These are phyloP conservation scores for Struthio camelus DNA, from an alignment of 2,113 vertebrate genomes.

Conservation along the genomic window DNA sequence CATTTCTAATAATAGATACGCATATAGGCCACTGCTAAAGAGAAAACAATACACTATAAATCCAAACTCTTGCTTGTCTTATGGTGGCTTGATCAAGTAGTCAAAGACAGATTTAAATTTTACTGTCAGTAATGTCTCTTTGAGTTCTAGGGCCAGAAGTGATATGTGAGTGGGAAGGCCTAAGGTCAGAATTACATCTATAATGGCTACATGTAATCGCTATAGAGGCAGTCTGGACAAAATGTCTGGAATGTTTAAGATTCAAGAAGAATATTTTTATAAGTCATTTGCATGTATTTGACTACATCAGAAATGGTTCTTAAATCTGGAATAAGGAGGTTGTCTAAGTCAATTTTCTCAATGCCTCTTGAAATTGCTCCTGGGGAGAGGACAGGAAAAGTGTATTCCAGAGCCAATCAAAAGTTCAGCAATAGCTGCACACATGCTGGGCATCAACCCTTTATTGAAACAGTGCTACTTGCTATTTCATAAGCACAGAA, in stretches of 20 bases:
- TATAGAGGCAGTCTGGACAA: neutral
- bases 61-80: neutral
- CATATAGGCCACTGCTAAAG: neutral
- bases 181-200: neutral
- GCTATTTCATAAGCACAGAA: neutral
- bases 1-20: neutral
- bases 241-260: neutral
- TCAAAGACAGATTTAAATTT: neutral
- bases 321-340: neutral
- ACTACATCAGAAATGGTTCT: neutral
- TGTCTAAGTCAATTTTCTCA: conserved; percentile 18
- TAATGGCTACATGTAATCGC: neutral
- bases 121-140: neutral
- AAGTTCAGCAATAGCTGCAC: conserved; percentile 9
- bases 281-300: conserved; percentile 1
- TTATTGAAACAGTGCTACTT: neutral
- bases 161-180: neutral
- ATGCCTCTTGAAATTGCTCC: neutral
- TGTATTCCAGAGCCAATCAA: neutral
- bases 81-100: neutral
- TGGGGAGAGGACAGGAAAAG: neutral
- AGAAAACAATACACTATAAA: neutral
- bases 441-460: neutral
- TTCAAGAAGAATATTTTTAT: neutral
- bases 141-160: neutral